Percentiles rank a stretch among this genome's conserved stretches.
Conservation (phyloP, 2,113 vertebrate species). For the Callithrix jacchus region DNA sequence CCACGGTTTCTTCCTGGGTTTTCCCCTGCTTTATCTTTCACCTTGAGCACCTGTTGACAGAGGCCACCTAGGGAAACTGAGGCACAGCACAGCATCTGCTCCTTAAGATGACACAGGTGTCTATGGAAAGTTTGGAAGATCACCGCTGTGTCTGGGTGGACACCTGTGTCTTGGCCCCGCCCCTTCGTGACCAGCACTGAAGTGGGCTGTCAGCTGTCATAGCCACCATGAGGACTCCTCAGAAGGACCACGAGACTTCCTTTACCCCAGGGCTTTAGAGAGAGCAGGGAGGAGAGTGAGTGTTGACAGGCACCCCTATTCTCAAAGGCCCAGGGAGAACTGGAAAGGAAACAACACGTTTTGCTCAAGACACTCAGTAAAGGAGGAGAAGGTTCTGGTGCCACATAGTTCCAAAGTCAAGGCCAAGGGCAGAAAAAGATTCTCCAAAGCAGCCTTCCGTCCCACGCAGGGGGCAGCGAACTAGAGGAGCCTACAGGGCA, state of each 20-base stretch:
- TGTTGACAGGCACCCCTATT: neutral
- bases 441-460: neutral
- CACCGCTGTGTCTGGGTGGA: neutral
- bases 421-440: neutral
- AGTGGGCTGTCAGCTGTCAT: neutral
- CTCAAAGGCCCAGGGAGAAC: neutral
- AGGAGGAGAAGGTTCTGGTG: neutral
- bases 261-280: neutral
- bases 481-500: neutral
- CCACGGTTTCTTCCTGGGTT: neutral
- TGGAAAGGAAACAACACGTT: neutral
- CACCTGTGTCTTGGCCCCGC: too few species aligned
- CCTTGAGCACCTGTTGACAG: neutral
- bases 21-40: neutral
- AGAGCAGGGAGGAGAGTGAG: too few species aligned
- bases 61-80: neutral
- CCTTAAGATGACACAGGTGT: neutral
- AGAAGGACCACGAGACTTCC: neutral
- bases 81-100: neutral
- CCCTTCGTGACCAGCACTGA: neutral
- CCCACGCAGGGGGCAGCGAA: accelerated
- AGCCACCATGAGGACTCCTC: neutral
- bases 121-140: neutral
- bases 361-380: neutral
- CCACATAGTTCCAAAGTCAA: neutral